Base-by-base conservation (phyloP, 2,888 invertebrate genomes). In the Notodonta ziczac region DNA sequence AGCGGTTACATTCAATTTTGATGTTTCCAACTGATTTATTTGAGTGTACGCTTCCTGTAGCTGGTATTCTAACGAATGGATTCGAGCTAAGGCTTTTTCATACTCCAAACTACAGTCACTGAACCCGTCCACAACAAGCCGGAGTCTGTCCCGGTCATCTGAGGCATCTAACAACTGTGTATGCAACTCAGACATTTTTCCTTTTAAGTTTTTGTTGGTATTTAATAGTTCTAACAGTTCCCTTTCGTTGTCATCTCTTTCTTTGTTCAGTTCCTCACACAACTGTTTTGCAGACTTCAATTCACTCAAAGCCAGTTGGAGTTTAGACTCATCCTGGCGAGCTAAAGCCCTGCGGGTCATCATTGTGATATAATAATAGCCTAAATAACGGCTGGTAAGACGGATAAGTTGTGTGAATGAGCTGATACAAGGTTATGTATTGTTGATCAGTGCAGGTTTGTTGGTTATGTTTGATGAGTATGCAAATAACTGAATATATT, bases 301-400 rank as follows among this genome's bases (percentile, higher is more conserved):
- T 48, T 48, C 48, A 14, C 48, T 48, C 48, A 48, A 48, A 48
- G 48, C 12, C 48, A 48, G 14, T 48, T 48, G 48, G 48, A 48
- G 48, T 48, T 48, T 48, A 48, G 10, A 2, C 48, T 48, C 48
- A 7, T 48, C 48, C 48, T 48, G 48, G 8, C 12, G 48, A 12
- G 48, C 48, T 39, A 24, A 24, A 24, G 24, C 24, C 24, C 24
- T 24, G 24, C 24, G 24, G 24, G 24, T 24, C 24, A 24, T 24
- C 24, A 24, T 24, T 24, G 24, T 24, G 2, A 24, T 24, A 24
- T 24, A 24, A 24, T 24, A 24, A 2, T 24, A 24, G 2, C 1
- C 24, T 24, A 24, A 24, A 24, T 24, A 24, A 24, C 24, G 24
- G 1, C 24, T 24, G 24, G 24, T 24, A 24, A 24, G 24, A 24